Evolutionary conservation across 2,113 vertebrate species (phyloP).

Genomic region (Clarias macrocephalus): DNA sequence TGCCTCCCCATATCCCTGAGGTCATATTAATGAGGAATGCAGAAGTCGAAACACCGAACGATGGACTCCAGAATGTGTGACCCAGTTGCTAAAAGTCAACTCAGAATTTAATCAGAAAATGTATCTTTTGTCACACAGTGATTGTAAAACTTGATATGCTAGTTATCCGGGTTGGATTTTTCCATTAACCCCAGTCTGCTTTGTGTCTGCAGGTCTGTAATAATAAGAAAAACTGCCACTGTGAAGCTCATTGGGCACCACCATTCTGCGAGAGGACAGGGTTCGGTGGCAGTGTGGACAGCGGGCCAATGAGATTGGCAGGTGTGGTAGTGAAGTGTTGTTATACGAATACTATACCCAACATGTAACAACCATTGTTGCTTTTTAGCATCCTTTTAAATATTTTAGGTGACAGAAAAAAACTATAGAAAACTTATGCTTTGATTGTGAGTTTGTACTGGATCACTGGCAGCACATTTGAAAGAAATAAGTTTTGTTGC

Average conservation of each 20-base stretch:
- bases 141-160: neutral
- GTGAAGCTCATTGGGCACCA: slow-evolving; percentile 90
- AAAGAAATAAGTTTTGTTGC: too few species aligned
- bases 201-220: slow-evolving; percentile 86
- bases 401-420: too few species aligned
- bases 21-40: neutral
- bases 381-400: neutral
- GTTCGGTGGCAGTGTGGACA: slow-evolving; percentile 93
- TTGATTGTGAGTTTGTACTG: too few species aligned
- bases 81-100: neutral
- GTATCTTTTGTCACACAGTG: neutral
- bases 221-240: slow-evolving; percentile 97
- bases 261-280: slow-evolving; percentile 87
- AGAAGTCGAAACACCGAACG: neutral
- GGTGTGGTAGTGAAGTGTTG: slow-evolving; percentile 66
- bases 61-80: neutral
- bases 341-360: neutral
- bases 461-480: too few species aligned
- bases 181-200: neutral
- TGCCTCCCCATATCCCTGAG: neutral
- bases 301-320: slow-evolving; percentile 84
- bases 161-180: neutral
- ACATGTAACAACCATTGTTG: too few species aligned
- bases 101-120: neutral
- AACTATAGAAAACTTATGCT: too few species aligned